Base-by-base conservation (phyloP, 2,797 vertebrate species). In the Denticeps clupeoides region DNA sequence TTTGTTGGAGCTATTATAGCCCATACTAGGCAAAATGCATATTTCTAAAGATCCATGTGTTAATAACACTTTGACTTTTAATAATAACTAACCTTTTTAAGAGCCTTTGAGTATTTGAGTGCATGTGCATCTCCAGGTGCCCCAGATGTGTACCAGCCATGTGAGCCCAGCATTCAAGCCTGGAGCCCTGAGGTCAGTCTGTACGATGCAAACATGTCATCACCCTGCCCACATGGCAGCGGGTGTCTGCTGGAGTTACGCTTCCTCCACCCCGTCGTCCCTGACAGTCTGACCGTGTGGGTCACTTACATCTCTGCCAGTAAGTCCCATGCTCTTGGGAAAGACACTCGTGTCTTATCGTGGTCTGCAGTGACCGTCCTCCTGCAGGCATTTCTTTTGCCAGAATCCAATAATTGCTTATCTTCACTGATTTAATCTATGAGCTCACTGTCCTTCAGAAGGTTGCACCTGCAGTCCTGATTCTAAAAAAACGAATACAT, bases 121-220 rank as follows among this genome's bases (percentile, higher is more conserved):
- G 16, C 35, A 15, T 44, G 15, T 47, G 27, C 38, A n/a, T 55
- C 32, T 43, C 3, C 63, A 99, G 94, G 94, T 2, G 82, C 89
- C 2, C 94, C 93, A 0, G 94, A 99, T 0, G 94, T 99, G 56
- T 89, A 95, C 51, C 89, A 89, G 65, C 81, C 90, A 1, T 99
- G 94, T n/a, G 91, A 95, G 57, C 90, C 89, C 7, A 99, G 91
- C 40, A 78, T 97, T 51, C 93, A 90, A 68, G 88, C 93, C 8
- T 99, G 94, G 94, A 99, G 93, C 54, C 94, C 94, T 0, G 93
- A 96, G 63, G 86, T 97, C 5, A 93, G 89, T 63, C 68, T 97
- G 3, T 90, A 91, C 12, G 89, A 95, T 48, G 85, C 88, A 56
- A 97, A 95, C 43, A 88, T 95, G 78, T 91, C 90, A 0, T 91